Evolutionary conservation across 2,797 vertebrate species (phyloP), one percentile per base, ranked within the genome.

Genomic region (Gymnodraco acuticeps): DNA sequence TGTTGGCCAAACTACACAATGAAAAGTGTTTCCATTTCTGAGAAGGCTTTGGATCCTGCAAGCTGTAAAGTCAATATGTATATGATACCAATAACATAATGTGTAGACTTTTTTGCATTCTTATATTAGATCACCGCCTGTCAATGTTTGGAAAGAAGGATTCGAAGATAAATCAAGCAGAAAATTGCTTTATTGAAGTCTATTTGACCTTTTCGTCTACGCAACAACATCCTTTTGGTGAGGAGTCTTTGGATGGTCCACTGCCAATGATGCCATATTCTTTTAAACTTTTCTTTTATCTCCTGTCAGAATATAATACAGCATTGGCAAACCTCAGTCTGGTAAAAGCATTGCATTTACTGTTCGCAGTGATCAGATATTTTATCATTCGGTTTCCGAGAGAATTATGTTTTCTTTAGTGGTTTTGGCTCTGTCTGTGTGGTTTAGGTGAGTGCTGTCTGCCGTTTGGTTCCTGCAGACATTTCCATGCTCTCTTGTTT

Each of bases 401-500:
- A n/a, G 54, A 70, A 50, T 20, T 2, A 38, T 54, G 52, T 19
- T 20, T 13, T 33, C 50, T 27, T 54, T 6, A 60, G 46, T 63
- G 50, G 47, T 51, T 64, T 53, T 42, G 73, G 50, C 48, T 33
- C 19, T 41, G 54, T 59, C 64, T 43, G 47, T 51, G 62, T 33
- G 48, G 31, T 59, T 62, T 17, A 52, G 65, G 51, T 3, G 16
- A 75, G 8, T 27, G 43, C 53, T 61, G 62, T 23, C 50, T 63
- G 17, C 67, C 7, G 43, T 72, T 83, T 61, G 64, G 78, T 73
- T 80, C 75, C 64, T 2, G 55, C 65, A 71, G 81, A 80, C 66
- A 70, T 79, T 79, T 62, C 19, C 33, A 13, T 50, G n/a, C 70
- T 64, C 72, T 77, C 81, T 78, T 84, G 63, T 84, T 88, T 87